Conservation (phyloP, 2,113 vertebrate genomes). For the Aegotheles bennettii region DNA sequence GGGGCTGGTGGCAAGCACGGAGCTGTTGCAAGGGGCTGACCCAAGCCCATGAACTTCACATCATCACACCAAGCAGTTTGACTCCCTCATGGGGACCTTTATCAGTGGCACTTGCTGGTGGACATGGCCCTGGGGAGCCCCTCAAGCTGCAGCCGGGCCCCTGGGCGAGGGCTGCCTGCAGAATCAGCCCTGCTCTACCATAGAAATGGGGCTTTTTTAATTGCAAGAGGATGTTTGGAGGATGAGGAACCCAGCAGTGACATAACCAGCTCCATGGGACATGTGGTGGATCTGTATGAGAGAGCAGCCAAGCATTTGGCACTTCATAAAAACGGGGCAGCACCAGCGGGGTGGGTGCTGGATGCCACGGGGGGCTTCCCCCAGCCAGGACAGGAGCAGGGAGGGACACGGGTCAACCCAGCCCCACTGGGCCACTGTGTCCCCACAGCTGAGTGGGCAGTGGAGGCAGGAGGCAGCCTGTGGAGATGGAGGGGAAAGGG, state of each 20-base stretch:
- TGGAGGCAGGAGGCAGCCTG: not conserved
- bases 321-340: not conserved
- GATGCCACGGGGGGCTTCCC: rapidly evolving
- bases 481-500: not conserved
- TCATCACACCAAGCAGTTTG: not conserved
- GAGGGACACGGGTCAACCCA: not conserved
- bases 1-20: not conserved
- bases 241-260: not conserved
- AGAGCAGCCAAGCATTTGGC: not conserved
- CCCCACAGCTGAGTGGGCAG: rapidly evolving
- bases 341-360: rapidly evolving
- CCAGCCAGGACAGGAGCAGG: not conserved
- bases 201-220: not conserved
- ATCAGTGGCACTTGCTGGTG: not conserved
- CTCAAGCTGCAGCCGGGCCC: rapidly evolving
- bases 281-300: rapidly evolving
- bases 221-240: not conserved
- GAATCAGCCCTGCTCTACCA: rapidly evolving
- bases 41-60: not conserved
- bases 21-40: not conserved
- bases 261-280: rapidly evolving
- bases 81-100: not conserved
- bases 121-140: rapidly evolving
- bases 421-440: rapidly evolving
- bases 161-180: rapidly evolving